Base-by-base conservation (phyloP, 2,113 vertebrate genomes). In the Crotalus horridus region DNA sequence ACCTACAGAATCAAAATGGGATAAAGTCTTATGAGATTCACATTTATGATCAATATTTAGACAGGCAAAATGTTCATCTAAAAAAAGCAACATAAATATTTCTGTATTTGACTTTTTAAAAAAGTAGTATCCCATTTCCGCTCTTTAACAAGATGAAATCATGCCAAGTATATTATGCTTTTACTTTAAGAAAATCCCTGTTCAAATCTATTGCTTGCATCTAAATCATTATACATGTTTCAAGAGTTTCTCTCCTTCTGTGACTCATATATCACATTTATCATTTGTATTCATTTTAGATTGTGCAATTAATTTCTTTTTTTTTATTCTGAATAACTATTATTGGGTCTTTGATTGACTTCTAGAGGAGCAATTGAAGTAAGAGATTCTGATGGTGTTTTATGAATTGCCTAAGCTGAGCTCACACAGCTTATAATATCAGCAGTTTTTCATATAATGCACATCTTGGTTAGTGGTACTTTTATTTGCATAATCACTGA, bases 361-460 rank as follows among this genome's bases (percentile, higher is more conserved):
- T 95, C 92, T 92, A 95, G 96, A 96, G 90, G 53, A 89, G 46
- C 88, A 95, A 96, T 96, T 96, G 93, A 97, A 95, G 94, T 81
- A 97, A 90, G 59, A 96, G 92, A 95, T 96, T 93, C 88, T 95
- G 95, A 96, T 94, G 55, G 92, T 93, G 51, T 20, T 93, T 90
- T 94, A 90, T 94, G 85, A 95, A 93, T 95, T 97, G 94, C 94
- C 90, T 92, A 74, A 95, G 46, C 92, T 91, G 87, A 94, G 91
- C 86, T 95, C 94, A 94, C 91, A 33, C 26, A 61, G 85, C 87
- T 90, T 94, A 91, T 93, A 93, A 94, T 48, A 93, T 85, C 94
- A 94, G 93, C 91, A 92, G 87, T 92, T 93, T 93, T 95, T 92
- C 91, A 89, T 74, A 90, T 92, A 95, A 91, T 81, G 61, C 90